These are phyloP conservation scores for Sylvia atricapilla DNA, from an alignment of 2,113 vertebrate species.

Conservation along the genomic window DNA sequence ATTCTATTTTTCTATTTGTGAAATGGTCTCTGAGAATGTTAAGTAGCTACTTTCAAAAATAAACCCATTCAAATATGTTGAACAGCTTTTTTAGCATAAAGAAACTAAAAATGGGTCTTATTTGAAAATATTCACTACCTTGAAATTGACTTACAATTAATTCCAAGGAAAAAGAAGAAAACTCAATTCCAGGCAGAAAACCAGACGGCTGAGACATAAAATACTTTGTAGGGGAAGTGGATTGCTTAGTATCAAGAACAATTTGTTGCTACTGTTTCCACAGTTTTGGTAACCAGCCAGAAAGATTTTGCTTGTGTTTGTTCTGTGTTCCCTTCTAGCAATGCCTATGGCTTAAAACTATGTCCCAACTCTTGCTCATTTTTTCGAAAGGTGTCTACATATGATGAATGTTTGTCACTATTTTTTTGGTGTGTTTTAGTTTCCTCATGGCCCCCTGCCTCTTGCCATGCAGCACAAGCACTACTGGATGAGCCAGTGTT, in stretches of 20 bases:
- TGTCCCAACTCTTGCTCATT: not conserved
- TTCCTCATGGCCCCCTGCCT: slow-evolving; percentile 15
- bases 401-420: not conserved
- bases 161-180: not conserved
- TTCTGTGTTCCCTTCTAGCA: not conserved
- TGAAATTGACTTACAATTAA: not conserved
- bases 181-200: not conserved
- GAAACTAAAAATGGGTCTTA: not conserved
- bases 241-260: not conserved
- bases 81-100: not conserved
- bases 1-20: not conserved
- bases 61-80: not conserved
- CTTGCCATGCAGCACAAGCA: slow-evolving; percentile 41
- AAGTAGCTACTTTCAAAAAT: not conserved
- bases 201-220: not conserved
- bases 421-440: not conserved
- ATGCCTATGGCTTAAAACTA: slow-evolving; percentile 23
- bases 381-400: not conserved
- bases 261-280: not conserved
- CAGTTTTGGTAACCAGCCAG: not conserved
- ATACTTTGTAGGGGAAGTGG: not conserved
- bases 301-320: not conserved
- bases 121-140: not conserved
- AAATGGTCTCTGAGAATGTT: not conserved
- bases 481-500: slow-evolving; percentile 36